Base-by-base conservation (phyloP, 2,113 vertebrate species). In the Catharus minimus region DNA sequence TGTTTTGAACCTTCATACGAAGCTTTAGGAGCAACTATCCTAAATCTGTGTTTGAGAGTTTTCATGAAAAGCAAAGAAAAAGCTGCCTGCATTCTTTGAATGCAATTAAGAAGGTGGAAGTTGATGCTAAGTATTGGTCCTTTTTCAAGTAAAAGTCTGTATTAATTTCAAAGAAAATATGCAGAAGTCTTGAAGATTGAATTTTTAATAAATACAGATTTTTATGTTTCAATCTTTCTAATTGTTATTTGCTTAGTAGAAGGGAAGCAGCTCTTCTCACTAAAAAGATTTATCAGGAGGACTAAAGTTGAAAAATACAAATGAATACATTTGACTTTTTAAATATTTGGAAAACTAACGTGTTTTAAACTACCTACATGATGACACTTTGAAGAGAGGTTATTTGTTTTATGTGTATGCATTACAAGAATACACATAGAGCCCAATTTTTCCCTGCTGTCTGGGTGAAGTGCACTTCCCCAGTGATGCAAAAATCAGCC, bases 91-190 rank as follows among this genome's bases (percentile, higher is more conserved):
- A 6, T 43, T 19, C 73, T 90, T 83, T 84, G 79, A 74, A 72
- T 75, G 33, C 65, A 90, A 57, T 86, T 91, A 78, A 61, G 33
- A 68, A 84, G 24, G 57, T 38, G 60, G 33, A 94, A 68, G 32
- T 65, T 44, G 49, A 11, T 68, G 53, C 26, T 92, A 74, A 81
- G 52, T 71, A 41, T 74, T 66, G 43, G 73, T 92, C 28, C 5
- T 77, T 69, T 91, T 77, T 64, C 60, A 50, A 50, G 55, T 77
- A 83, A 32, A 89, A 74, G 19, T 66, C 36, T 0, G 0, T 36
- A 62, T 79, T 93, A 53, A 64, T 64, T 82, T 94, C 79, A 91
- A 94, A 94, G 75, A 20, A 43, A 36, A 4, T 32, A 26, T 55
- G 30, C 17, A 3, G 1, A 27, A 79, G 20, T 58, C 64, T 85